Conservation (phyloP, 1,140 invertebrate genomes). For the Delia radicum region DNA sequence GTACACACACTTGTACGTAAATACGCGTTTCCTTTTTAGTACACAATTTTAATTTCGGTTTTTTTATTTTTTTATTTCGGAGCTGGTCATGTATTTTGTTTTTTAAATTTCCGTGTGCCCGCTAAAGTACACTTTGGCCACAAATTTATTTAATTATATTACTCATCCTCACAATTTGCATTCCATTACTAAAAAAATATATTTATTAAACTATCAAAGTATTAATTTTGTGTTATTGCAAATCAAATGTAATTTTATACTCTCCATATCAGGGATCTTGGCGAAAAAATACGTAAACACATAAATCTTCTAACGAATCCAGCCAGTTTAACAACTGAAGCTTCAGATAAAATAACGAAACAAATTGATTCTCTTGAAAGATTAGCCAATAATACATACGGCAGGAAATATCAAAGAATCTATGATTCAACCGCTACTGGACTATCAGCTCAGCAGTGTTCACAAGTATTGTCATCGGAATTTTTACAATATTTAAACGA, state of each 20-base stretch:
- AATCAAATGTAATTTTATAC: slow-evolving; percentile 4
- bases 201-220: background rate
- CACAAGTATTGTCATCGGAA: slow-evolving; percentile 69
- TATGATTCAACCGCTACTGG: slow-evolving; percentile 67
- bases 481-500: slow-evolving; percentile 65
- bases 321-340: slow-evolving; percentile 60
- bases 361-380: slow-evolving; percentile 70
- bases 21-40: too few species aligned
- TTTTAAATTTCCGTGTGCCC: too few species aligned
- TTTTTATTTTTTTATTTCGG: too few species aligned
- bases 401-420: slow-evolving; percentile 63
- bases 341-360: slow-evolving; percentile 62
- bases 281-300: slow-evolving; percentile 70
- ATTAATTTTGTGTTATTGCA: slow-evolving; percentile 30
- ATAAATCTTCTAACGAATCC: slow-evolving; percentile 67
- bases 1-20: too few species aligned
- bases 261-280: slow-evolving; percentile 65
- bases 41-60: too few species aligned
- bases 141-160: background rate
- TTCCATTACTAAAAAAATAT: background rate
- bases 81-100: too few species aligned
- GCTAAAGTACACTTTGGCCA: too few species aligned
- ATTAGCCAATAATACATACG: slow-evolving; percentile 70
- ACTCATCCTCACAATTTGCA: background rate
- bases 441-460: slow-evolving; percentile 70